Conservation (phyloP, 2,888 invertebrate species). For the Acrobasis suavella region DNA sequence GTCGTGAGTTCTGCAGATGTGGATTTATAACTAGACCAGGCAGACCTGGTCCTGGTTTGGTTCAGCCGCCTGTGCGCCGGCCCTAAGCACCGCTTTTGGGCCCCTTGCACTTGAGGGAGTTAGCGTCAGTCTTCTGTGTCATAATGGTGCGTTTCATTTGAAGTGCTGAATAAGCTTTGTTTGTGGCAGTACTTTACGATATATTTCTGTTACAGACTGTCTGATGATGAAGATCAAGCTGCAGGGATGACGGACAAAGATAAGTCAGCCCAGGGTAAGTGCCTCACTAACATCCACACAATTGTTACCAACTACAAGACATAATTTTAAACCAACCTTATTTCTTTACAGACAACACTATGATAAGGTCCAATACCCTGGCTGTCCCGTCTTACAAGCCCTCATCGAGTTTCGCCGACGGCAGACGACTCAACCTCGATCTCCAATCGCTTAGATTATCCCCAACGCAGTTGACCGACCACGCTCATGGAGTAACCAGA, state of each 20-base stretch:
- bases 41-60: too few relatives aligned
- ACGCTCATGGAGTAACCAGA: constrained; percentile 79
- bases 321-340: neutral
- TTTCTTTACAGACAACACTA: constrained; percentile 70
- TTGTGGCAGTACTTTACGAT: too few relatives aligned
- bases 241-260: constrained; percentile 80
- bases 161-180: too few relatives aligned
- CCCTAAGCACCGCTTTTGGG: too few relatives aligned
- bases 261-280: constrained; percentile 67
- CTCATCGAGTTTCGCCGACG: constrained; percentile 61
- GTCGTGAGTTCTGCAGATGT: too few relatives aligned
- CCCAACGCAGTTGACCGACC: constrained; percentile 66
- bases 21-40: too few relatives aligned
- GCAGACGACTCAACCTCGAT: constrained; percentile 65
- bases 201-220: constrained; percentile 55
- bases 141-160: too few relatives aligned
- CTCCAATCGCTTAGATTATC: constrained; percentile 66
- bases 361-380: constrained; percentile 78
- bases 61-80: too few relatives aligned
- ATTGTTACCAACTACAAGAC: neutral
- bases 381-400: constrained; percentile 78
- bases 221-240: constrained; percentile 78
- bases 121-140: too few relatives aligned
- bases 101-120: too few relatives aligned
- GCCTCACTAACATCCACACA: neutral